Percentiles rank a stretch among this genome's conserved stretches.
Evolutionary conservation across 2,797 vertebrate genomes (phyloP).

Genomic region (Orientallactaga sibirica): DNA sequence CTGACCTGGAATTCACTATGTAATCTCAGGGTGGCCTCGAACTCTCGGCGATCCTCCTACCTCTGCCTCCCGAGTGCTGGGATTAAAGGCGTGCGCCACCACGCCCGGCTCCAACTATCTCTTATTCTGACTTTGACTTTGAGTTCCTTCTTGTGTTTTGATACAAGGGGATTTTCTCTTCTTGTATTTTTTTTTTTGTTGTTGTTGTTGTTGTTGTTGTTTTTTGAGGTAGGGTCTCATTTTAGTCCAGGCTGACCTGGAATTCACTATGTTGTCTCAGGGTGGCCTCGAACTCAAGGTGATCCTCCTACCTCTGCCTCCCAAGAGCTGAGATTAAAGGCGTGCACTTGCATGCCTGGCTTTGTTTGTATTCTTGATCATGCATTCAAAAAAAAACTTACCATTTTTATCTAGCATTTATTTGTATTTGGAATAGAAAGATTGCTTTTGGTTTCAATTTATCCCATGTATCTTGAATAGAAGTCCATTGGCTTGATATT

Average conservation of each 20-base stretch:
- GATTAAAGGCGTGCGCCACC: no score
- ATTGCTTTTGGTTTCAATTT: slow-evolving; percentile 4
- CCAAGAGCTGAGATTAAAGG: no score
- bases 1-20: no score
- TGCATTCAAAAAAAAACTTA: neutral
- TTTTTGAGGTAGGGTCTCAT: no score
- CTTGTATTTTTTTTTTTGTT: neutral
- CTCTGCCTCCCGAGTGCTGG: no score
- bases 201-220: neutral
- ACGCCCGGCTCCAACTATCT: neutral
- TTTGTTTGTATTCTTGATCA: neutral
- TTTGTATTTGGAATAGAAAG: neutral
- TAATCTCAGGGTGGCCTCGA: no score
- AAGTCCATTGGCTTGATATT: neutral
- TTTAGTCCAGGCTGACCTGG: no score
- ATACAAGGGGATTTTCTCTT: neutral
- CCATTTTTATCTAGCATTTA: neutral
- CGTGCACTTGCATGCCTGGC: no score
- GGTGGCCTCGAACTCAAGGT: no score
- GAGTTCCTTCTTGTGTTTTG: slow-evolving; percentile 3
- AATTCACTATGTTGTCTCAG: no score
- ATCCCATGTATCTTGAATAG: neutral
- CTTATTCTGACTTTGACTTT: neutral
- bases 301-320: no score
- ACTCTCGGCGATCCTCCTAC: no score